phyloP scores from a whole-genome alignment of 2,113 vertebrate genomes.

The Cavia aperea region DNA sequence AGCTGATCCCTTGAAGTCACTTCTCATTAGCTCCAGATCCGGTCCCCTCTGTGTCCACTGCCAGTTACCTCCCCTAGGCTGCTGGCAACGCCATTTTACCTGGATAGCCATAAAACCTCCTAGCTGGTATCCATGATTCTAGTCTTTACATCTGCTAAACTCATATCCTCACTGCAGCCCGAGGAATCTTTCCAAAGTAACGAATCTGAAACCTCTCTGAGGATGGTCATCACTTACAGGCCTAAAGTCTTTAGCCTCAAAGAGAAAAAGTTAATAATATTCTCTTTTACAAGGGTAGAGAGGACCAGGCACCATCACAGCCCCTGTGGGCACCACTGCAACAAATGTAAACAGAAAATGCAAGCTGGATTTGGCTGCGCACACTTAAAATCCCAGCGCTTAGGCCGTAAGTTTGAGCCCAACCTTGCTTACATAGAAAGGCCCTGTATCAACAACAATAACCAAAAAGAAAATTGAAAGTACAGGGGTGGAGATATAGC shows the following conservation, averaged over 20 bases:
- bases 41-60: not conserved
- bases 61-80: not conserved
- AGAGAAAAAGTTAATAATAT: not conserved
- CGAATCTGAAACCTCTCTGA: not conserved
- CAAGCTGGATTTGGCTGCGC: not conserved
- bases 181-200: not conserved
- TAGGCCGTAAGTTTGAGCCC: not conserved
- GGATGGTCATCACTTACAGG: not conserved
- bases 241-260: not conserved
- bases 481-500: not conserved
- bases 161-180: not conserved
- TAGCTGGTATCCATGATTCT: not conserved
- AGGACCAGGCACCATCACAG: not conserved
- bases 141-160: not conserved
- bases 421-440: not conserved
- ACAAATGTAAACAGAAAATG: not conserved
- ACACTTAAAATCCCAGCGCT: not conserved
- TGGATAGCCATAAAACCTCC: not conserved
- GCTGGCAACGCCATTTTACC: not conserved
- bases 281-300: not conserved
- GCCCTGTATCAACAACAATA: not conserved
- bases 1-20: not conserved
- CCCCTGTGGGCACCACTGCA: not conserved
- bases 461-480: not conserved
- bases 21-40: not conserved